Percentiles rank a stretch among this genome's conserved stretches.
Conservation (phyloP, 2,797 vertebrate genomes). For the Gymnothorax reevesii region DNA sequence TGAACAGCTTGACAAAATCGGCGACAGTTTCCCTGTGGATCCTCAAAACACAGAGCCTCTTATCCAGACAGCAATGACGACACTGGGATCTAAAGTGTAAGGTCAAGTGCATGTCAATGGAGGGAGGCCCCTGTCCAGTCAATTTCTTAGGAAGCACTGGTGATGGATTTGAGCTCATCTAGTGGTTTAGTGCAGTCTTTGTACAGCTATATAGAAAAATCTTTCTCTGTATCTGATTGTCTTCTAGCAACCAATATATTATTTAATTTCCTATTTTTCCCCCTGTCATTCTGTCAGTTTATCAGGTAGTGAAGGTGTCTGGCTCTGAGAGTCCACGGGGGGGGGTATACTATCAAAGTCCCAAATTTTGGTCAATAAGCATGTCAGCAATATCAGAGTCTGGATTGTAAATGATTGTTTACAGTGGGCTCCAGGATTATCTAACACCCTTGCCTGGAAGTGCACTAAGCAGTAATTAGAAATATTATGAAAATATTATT, state of each 20-base stretch:
- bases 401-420: too few relatives aligned
- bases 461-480: too few relatives aligned
- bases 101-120: conserved; percentile 46
- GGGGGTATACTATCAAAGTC: too few relatives aligned
- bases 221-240: background rate
- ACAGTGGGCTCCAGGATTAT: too few relatives aligned
- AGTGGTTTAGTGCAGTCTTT: background rate
- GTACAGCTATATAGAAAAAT: background rate
- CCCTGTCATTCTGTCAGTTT: background rate
- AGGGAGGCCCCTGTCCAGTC: background rate
- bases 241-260: background rate
- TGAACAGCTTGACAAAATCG: conserved; percentile 87
- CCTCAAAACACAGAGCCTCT: conserved; percentile 84
- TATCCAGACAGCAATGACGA: conserved; percentile 96
- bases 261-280: background rate
- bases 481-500: too few relatives aligned
- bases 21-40: conserved; percentile 87
- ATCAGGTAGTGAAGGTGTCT: too few relatives aligned
- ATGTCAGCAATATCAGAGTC: too few relatives aligned
- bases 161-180: background rate
- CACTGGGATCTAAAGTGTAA: conserved; percentile 96
- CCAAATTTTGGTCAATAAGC: too few relatives aligned
- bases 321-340: too few relatives aligned
- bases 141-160: background rate
- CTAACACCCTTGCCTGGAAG: too few relatives aligned